Conservation (phyloP, 1,140 invertebrate species). For the Atta texana region DNA sequence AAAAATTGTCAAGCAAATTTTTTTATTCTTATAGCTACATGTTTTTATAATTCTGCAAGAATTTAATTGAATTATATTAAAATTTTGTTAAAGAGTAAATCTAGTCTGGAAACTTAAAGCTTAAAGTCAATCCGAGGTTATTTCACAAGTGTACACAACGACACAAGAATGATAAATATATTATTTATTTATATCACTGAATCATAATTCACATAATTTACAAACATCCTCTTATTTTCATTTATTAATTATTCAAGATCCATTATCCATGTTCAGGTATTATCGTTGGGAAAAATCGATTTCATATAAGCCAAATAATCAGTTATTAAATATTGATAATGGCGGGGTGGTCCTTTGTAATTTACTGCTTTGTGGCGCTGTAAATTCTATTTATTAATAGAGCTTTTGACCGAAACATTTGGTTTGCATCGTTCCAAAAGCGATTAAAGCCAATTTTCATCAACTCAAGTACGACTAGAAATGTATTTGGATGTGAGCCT, state of each 20-base stretch:
- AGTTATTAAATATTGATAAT: not conserved
- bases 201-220: not conserved
- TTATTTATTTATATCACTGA: constrained; percentile 18
- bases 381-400: constrained; percentile 34
- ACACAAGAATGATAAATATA: not conserved
- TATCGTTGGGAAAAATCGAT: not conserved
- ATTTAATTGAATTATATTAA: not conserved
- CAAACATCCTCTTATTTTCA: not conserved
- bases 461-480: constrained; percentile 2
- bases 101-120: not conserved
- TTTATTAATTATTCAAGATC: constrained; percentile 1
- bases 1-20: not conserved
- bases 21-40: not conserved
- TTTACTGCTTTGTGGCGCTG: not conserved
- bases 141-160: not conserved
- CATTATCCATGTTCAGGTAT: not conserved
- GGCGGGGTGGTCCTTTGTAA: not conserved
- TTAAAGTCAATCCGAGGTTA: not conserved
- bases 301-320: not conserved
- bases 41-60: not conserved
- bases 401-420: not conserved
- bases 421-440: not conserved
- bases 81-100: not conserved
- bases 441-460: constrained; percentile 33
- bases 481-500: not conserved